Percentiles rank a stretch among this genome's conserved stretches.
Evolutionary conservation across 2,888 invertebrate species (phyloP).

Genomic region (Micoletzkya japonica): DNA sequence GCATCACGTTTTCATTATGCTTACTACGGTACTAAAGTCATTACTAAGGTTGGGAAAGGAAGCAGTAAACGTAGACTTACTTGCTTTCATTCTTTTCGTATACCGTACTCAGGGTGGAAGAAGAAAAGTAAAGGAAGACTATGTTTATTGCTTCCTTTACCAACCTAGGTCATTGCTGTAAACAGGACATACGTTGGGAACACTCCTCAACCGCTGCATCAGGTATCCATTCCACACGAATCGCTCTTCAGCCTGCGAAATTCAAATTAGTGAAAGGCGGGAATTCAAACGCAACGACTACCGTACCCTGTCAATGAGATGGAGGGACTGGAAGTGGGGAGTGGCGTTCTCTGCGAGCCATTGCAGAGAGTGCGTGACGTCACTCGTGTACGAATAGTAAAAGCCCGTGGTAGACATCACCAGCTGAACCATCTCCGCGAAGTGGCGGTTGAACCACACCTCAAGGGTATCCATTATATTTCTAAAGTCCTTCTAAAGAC

Average conservation of each 20-base stretch:
- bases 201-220: constrained; percentile 36
- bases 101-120: not conserved
- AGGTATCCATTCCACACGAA: constrained; percentile 92
- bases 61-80: no score
- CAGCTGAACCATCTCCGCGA: constrained; percentile 81
- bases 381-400: constrained; percentile 83
- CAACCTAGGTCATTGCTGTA: no score
- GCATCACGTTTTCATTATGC: no score
- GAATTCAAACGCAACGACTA: constrained; percentile 16
- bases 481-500: constrained; percentile 23
- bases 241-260: constrained; percentile 76
- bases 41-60: no score
- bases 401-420: constrained; percentile 82
- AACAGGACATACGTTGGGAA: constrained; percentile 41
- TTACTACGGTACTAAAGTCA: no score
- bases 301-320: constrained; percentile 49
- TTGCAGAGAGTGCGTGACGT: constrained; percentile 41
- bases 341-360: constrained; percentile 64
- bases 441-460: constrained; percentile 77
- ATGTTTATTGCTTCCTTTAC: no score
- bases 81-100: no score
- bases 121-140: not conserved
- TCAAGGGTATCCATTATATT: constrained; percentile 26
- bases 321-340: constrained; percentile 46
- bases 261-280: constrained; percentile 2